Percentiles rank a stretch among this genome's conserved stretches.
These are phyloP conservation scores for Coregonus ussuriensis DNA, from an alignment of 2,797 vertebrate species.

Conservation along the genomic window DNA sequence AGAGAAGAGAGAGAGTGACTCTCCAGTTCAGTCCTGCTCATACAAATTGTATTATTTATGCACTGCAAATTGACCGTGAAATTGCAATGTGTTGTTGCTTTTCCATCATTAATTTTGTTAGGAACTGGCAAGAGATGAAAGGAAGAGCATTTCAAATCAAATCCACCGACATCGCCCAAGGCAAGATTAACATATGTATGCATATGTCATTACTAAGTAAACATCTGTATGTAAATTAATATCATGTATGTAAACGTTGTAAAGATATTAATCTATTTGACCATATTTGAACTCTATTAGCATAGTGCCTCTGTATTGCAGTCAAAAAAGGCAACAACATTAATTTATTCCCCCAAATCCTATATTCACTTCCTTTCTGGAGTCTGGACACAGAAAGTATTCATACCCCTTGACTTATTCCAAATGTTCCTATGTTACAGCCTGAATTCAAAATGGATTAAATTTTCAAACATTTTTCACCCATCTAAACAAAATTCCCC, in stretches of 20 bases:
- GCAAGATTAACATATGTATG: background rate
- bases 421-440: too few species aligned
- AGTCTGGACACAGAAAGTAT: background rate
- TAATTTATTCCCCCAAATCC: background rate
- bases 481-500: too few species aligned
- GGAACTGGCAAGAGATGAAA: conserved; percentile 33
- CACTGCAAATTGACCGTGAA: conserved; percentile 74
- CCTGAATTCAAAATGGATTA: too few species aligned
- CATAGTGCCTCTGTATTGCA: background rate
- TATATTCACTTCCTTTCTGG: background rate
- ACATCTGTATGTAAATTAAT: background rate
- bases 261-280: background rate
- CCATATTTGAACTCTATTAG: background rate
- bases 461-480: too few species aligned
- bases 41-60: conserved; percentile 64
- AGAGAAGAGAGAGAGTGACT: too few species aligned
- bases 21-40: conserved; percentile 14
- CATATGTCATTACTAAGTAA: background rate
- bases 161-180: background rate
- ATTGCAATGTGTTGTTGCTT: conserved; percentile 70
- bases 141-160: conserved; percentile 6
- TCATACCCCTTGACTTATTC: too few species aligned
- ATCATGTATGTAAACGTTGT: background rate
- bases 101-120: conserved; percentile 68
- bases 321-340: background rate